A percentile compares a stretch with the other conserved stretches of the same genome.
These are phyloP conservation scores for Capreolus pygargus DNA, from an alignment of 2,113 vertebrate species.

Conservation along the genomic window DNA sequence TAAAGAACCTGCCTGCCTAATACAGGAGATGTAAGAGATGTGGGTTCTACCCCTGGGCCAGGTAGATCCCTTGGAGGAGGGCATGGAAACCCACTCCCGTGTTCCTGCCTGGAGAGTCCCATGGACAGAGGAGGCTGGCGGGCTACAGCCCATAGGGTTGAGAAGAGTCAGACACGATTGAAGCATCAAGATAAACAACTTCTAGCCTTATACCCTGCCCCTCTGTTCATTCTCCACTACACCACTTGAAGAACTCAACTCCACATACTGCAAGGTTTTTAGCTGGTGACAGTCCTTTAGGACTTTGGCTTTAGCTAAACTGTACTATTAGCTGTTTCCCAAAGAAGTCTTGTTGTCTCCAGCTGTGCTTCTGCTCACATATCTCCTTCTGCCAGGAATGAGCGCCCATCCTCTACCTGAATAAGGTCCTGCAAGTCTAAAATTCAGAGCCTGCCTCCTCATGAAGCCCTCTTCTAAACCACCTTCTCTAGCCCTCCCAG, in stretches of 20 bases:
- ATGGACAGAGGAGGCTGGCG: neutral
- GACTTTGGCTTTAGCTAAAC: neutral
- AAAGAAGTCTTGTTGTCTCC: neutral
- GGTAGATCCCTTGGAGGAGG: neutral
- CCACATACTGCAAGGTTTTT: neutral
- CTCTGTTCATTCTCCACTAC: neutral
- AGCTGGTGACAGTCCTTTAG: neutral
- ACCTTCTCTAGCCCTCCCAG: neutral
- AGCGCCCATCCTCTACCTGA: neutral
- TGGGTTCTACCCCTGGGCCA: neutral
- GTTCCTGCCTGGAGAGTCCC: neutral
- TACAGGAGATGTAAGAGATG: neutral
- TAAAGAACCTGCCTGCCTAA: neutral
- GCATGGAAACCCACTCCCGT: neutral
- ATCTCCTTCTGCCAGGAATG: neutral
- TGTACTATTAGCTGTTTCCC: neutral
- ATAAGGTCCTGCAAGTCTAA: neutral
- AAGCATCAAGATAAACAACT: neutral
- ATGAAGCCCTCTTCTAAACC: neutral
- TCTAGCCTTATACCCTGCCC: neutral
- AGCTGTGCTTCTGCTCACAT: neutral
- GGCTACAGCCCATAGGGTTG: neutral
- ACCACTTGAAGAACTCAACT: neutral
- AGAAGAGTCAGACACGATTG: rapidly evolving
- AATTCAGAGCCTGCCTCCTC: neutral